A percentile compares a stretch with the other conserved stretches of the same genome.
phyloP scores from a whole-genome alignment of 2,888 invertebrate genomes.

The Nemoura dubitans region DNA sequence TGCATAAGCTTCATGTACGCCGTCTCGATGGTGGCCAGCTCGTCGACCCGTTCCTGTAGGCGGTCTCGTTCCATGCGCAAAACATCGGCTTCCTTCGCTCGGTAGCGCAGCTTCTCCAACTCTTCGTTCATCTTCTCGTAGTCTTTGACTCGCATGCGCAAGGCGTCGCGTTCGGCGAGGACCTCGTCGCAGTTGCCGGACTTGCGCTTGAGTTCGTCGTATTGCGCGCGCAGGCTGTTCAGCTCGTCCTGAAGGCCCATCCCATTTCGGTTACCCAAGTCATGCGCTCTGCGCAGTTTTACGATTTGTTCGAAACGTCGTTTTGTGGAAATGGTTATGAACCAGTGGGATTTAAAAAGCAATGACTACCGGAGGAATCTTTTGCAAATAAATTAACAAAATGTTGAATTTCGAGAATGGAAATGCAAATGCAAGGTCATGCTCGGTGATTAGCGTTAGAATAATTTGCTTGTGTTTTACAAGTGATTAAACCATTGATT shows the following conservation, averaged over 20 bases:
- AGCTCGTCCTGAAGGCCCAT: constrained; percentile 56
- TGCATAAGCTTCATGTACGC: constrained; percentile 55
- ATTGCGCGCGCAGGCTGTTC: constrained; percentile 57
- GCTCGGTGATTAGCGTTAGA: too few relatives aligned
- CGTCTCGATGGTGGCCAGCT: constrained; percentile 22
- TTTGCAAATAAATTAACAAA: too few relatives aligned
- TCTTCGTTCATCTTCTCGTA: constrained; percentile 51
- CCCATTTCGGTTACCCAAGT: constrained; percentile 60
- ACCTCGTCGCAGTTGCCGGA: neutral
- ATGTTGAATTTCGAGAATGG: too few relatives aligned
- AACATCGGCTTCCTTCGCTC: constrained; percentile 57
- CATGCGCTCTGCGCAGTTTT: too few relatives aligned
- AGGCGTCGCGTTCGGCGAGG: constrained; percentile 21
- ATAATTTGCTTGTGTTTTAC: too few relatives aligned
- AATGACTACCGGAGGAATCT: too few relatives aligned
- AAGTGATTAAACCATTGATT: too few relatives aligned
- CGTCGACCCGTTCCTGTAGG: constrained; percentile 47
- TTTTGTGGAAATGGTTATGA: neutral
- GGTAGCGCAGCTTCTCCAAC: constrained; percentile 54
- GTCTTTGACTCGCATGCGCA: constrained; percentile 40
- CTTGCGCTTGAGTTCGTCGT: constrained; percentile 35
- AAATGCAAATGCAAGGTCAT: too few relatives aligned
- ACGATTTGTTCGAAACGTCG: constrained; percentile 57
- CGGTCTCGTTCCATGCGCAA: constrained; percentile 58
- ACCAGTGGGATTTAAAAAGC: too few relatives aligned